Evolutionary conservation across 2,888 invertebrate species (phyloP), one percentile per base, ranked within the genome.

Genomic region (Hemaris fuciformis): DNA sequence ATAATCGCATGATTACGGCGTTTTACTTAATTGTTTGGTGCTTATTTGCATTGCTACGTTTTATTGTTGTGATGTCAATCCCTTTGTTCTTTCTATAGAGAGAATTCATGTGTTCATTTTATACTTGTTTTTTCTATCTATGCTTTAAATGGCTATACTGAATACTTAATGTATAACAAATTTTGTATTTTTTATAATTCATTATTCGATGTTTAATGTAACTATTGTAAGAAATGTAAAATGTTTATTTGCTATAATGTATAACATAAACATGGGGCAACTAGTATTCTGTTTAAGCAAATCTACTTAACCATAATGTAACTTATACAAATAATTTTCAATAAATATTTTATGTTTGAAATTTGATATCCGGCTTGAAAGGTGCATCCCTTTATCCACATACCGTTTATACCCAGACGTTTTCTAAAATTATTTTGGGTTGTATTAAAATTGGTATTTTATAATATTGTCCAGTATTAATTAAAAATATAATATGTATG

Each of bases 21-120:
- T 42, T 48, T 53, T 53, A 60, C 48, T 59, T 43, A 27, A 27
- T 53, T 63, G 10, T 67, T 72, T 74, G 74, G 74, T 74, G 74
- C 74, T 74, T 70, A 15, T 48, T 18, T 53, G 31, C 31, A 53
- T 53, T 27, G 27, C 53, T 53, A 25, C 27, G 27, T 53, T 31
- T 53, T 68, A 66, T 38, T 60, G 61, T 68, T 64, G 66, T 74
- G 53, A 70, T 34, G 64, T 64, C 71, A 57, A 61, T 59, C 57
- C 27, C 53, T 61, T 68, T 45, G 53, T 66, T 72, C 15, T 18
- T 31, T 53, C 15, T 31, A 8, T 18, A 8, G 53, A 31, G 18
- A 53, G 18, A 31, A 31, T 6, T 27, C 13, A 48, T 53, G 53
- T 53, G 53, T 53, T 53, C 53, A 53, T 53, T 31, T 27, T 53